Conservation (phyloP, 1,140 invertebrate species). For the Drosophila prosaltans region DNA sequence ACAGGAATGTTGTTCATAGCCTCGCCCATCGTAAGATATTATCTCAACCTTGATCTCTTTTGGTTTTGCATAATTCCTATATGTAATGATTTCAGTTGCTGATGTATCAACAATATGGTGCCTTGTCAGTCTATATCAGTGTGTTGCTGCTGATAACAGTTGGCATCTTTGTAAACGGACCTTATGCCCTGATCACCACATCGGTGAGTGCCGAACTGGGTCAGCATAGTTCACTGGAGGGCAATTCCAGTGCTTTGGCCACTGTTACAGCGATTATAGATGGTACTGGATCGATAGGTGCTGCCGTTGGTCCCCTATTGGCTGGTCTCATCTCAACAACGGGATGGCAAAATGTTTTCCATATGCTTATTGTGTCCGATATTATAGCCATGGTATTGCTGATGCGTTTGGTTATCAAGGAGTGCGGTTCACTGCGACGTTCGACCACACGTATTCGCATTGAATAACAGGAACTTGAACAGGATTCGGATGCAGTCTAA, state of each 20-base stretch:
- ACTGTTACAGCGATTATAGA: constrained; percentile 99
- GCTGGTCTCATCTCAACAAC: constrained; percentile 90
- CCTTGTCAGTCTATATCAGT: constrained; percentile 86
- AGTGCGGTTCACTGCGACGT: constrained; percentile 54
- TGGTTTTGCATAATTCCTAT: constrained; percentile 1
- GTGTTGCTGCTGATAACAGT: constrained; percentile 89
- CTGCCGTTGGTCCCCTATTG: constrained; percentile 94
- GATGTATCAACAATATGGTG: constrained; percentile 90
- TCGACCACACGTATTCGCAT: constrained; percentile 70
- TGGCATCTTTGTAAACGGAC: constrained; percentile 95
- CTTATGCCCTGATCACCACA: constrained; percentile 97
- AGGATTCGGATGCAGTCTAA: constrained; percentile 33
- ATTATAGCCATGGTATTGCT: constrained; percentile 90
- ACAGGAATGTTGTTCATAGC: constrained; percentile 91
- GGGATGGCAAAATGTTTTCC: constrained; percentile 95
- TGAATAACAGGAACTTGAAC: constrained; percentile 63
- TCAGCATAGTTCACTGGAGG: constrained; percentile 91
- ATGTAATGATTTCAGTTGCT: constrained; percentile 86
- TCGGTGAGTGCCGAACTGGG: constrained; percentile 96
- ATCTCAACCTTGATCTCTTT: not conserved
- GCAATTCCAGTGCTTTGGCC: constrained; percentile 94
- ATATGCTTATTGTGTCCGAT: constrained; percentile 94
- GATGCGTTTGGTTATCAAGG: constrained; percentile 82
- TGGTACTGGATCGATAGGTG: constrained; percentile 96
- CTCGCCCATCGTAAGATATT: constrained; percentile 90